Evolutionary conservation across 2,113 vertebrate species (phyloP), one percentile per base, ranked within the genome.

Genomic region (Megaceryle maxima): DNA sequence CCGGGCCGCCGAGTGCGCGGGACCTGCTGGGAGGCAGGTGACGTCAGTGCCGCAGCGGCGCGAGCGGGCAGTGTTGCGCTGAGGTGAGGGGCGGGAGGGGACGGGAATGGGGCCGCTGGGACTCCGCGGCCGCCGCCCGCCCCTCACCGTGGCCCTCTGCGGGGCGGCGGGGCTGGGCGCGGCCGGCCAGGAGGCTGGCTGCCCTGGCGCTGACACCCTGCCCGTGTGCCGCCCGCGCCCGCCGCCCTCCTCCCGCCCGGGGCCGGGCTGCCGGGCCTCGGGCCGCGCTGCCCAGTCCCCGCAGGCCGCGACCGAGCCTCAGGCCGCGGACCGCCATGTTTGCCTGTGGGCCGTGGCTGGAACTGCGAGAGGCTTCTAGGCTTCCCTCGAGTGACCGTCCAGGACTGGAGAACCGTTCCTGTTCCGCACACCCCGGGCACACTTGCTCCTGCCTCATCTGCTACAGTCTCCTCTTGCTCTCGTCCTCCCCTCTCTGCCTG

Each of bases 391-490:
- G 7, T 24, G 29, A 19, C 28, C n/a, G 17, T 39, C 16, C 17
- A 1, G 44, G 31, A 2, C 4, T 3, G 18, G 31, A 17, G 15
- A 25, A 3, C 3, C 3, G 25, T 13, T 11, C 8, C n/a, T n/a
- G 24, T 13, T 17, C 17, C 28, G 11, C 2, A 3, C 5, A 19
- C 7, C 29, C 20, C 19, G 4, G 9, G 29, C n/a, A 13, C 24
- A 8, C 5, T 41, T 41, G 13, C 8, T 31, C 33, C 16, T 19
- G 9, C 20, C 8, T 9, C 41, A 26, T 56, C 41, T 17, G 39
- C 60, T 29, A 31, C 26, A 33, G 15, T n/a, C 19, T 8, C 4
- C 18, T 51, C 50, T 13, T 53, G 20, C 44, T 39, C 25, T 14
- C 4, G 5, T 16, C 14, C 16, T 24, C 8, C 8, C 12, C 6